Percentiles rank a stretch among this genome's conserved stretches.
Conservation (phyloP, 2,113 vertebrate genomes). For the Nestor notabilis region DNA sequence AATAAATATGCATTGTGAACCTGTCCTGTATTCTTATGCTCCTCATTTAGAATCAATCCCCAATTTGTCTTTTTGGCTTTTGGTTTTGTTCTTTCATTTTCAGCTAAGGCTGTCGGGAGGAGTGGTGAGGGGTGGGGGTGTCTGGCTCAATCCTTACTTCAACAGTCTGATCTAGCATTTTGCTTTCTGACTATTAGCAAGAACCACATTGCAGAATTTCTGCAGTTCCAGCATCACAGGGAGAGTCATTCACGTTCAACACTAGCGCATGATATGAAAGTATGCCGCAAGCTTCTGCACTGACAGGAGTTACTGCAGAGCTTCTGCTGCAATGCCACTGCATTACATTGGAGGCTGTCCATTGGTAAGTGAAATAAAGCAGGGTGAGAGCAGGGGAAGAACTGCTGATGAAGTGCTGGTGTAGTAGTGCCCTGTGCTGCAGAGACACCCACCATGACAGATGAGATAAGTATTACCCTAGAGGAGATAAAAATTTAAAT, state of each 20-base stretch:
- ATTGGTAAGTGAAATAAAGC: neutral
- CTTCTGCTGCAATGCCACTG: conserved; percentile 35
- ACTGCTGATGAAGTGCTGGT: neutral
- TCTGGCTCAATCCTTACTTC: neutral
- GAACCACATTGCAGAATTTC: neutral
- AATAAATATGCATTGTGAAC: neutral
- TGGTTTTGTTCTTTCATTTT: neutral
- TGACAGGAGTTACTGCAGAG: neutral
- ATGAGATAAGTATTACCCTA: neutral
- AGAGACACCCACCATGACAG: neutral
- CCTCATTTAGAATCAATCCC: neutral
- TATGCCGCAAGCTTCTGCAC: neutral
- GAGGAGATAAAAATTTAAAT: neutral
- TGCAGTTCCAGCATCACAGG: neutral
- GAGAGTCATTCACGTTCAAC: neutral
- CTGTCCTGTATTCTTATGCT: neutral
- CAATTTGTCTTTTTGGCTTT: neutral
- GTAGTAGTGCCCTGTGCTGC: rapidly evolving
- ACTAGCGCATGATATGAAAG: neutral
- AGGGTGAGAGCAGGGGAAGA: neutral
- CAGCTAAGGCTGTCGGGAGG: neutral
- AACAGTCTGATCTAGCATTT: neutral
- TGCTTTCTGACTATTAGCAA: neutral
- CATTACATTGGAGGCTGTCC: neutral
- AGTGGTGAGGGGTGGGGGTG: rapidly evolving